Evolutionary conservation across 2,113 vertebrate genomes (phyloP).

Genomic region (Sinocyclocheilus grahami): DNA sequence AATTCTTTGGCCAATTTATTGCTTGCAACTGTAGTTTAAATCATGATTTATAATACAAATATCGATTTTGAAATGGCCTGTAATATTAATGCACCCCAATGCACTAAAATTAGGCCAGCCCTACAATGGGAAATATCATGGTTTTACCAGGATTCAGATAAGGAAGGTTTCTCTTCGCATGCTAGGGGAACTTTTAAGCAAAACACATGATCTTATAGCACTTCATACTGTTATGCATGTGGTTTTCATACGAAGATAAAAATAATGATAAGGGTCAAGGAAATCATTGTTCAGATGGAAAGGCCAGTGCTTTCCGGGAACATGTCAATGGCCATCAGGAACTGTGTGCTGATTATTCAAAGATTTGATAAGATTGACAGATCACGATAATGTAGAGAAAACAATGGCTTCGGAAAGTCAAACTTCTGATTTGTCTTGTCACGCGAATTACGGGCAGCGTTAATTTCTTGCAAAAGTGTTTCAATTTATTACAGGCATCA

Average conservation of each 20-base stretch:
- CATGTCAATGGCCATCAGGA: conserved; percentile 7
- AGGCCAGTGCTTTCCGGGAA: not conserved
- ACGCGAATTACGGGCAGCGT: not conserved
- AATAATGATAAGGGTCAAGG: not conserved
- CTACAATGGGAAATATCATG: not conserved
- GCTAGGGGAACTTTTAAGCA: not conserved
- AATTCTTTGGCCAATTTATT: not conserved
- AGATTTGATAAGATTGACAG: conserved; percentile 39
- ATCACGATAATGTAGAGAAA: conserved; percentile 4
- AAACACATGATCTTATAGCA: not conserved
- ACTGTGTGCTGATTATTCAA: not conserved
- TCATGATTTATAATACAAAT: not conserved
- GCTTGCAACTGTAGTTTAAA: not conserved
- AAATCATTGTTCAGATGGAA: not conserved
- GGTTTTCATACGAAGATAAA: not conserved
- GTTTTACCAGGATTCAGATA: not conserved
- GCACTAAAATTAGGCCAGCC: not conserved
- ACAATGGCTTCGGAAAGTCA: conserved; percentile 31
- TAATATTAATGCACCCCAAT: not conserved
- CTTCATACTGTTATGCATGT: not conserved
- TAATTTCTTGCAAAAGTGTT: not conserved
- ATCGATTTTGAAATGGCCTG: not conserved
- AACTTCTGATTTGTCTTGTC: conserved; percentile 35
- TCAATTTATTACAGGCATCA: not conserved
- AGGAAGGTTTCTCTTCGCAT: not conserved